Evolutionary conservation across 2,888 invertebrate species (phyloP).

Genomic region (Papilio gigon): DNA sequence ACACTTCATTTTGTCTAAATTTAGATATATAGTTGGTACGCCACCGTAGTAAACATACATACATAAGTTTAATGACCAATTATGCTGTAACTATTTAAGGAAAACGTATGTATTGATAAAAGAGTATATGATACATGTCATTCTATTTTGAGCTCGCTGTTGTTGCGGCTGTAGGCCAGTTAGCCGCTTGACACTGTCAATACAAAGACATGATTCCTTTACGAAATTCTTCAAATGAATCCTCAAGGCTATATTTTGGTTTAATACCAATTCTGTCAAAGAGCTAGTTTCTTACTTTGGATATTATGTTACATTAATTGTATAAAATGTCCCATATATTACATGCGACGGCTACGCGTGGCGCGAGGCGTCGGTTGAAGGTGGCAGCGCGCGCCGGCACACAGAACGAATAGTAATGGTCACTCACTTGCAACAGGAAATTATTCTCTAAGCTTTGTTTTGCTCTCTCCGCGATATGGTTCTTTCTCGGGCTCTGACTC

Average conservation of each 20-base stretch:
- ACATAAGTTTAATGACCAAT: constrained; percentile 4
- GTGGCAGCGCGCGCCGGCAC: constrained; percentile 48
- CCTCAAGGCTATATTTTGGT: no score
- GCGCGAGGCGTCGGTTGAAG: constrained; percentile 49
- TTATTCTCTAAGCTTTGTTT: constrained; percentile 80
- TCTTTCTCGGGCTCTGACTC: constrained; percentile 80
- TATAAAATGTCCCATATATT: background rate
- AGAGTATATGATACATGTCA: background rate
- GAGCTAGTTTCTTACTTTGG: background rate
- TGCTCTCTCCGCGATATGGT: constrained; percentile 80
- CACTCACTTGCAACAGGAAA: constrained; percentile 81
- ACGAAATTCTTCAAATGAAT: no score
- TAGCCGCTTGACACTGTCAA: background rate
- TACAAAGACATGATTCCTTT: background rate
- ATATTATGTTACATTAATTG: background rate
- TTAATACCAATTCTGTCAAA: background rate
- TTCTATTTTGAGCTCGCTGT: background rate
- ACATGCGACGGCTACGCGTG: background rate
- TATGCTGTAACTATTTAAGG: constrained; percentile 8
- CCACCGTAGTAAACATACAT: background rate
- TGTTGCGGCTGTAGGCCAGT: background rate
- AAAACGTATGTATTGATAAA: background rate
- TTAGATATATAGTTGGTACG: background rate
- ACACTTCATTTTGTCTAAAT: constrained; percentile 5
- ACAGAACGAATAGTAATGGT: constrained; percentile 36